Evolutionary conservation across 2,797 vertebrate species (phyloP).

Genomic region (Anguilla obscura): DNA sequence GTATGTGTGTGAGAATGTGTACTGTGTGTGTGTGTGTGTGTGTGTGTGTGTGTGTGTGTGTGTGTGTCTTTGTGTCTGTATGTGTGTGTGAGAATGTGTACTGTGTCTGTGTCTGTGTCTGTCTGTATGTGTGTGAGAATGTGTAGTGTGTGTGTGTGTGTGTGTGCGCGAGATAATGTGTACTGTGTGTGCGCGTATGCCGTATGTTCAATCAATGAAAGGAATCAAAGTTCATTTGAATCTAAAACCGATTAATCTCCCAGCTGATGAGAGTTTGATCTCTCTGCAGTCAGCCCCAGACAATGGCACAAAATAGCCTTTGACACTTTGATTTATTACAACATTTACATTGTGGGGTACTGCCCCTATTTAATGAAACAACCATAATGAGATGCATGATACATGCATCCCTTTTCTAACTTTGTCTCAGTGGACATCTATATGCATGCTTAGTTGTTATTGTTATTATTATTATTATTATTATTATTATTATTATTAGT

Average conservation of each 20-base stretch:
- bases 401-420: not conserved
- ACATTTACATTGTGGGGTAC: not conserved
- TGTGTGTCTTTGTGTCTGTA: not conserved
- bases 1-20: not conserved
- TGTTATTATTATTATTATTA: not conserved
- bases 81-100: not conserved
- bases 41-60: not conserved
- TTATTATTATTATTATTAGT: not conserved
- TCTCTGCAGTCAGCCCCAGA: not conserved
- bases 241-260: not conserved
- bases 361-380: slow-evolving; percentile 6
- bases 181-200: not conserved
- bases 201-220: not conserved
- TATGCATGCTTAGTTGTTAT: not conserved
- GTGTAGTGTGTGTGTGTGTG: not conserved
- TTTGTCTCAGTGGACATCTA: not conserved
- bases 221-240: slow-evolving; percentile 20
- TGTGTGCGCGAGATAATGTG: not conserved
- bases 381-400: not conserved
- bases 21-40: not conserved
- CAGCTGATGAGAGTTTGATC: not conserved
- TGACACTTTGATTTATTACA: slow-evolving; percentile 4
- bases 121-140: not conserved
- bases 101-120: not conserved
- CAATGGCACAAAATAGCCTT: not conserved